These are phyloP conservation scores for Limonius californicus DNA, from an alignment of 1,140 invertebrate species.

Conservation along the genomic window DNA sequence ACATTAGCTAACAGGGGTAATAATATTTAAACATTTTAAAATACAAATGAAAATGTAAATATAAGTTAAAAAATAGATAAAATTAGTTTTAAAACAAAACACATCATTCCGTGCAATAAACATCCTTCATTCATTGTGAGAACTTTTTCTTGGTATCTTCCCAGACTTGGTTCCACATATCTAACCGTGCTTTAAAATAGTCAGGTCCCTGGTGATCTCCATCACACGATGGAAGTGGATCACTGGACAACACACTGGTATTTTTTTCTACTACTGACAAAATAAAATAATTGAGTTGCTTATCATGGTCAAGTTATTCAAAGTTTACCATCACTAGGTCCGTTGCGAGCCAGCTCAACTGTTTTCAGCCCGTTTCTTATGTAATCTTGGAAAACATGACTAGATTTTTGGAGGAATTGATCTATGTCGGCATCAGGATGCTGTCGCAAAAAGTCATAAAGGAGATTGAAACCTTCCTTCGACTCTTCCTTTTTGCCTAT, in stretches of 20 bases:
- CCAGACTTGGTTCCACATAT: slow-evolving; percentile 25
- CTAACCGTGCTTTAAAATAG: slow-evolving; percentile 25
- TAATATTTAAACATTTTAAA: too few relatives aligned
- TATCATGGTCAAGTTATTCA: not conserved
- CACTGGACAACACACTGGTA: not conserved
- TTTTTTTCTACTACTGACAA: slow-evolving; percentile 14
- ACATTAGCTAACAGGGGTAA: too few relatives aligned
- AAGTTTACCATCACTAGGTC: not conserved
- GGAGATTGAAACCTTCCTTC: slow-evolving; percentile 77
- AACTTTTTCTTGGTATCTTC: not conserved
- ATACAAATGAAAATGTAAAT: too few relatives aligned
- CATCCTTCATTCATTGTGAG: not conserved
- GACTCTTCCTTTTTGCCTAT: slow-evolving; percentile 87
- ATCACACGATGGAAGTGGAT: not conserved
- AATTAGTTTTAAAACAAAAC: not conserved
- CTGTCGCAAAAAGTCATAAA: slow-evolving; percentile 87
- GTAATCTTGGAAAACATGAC: slow-evolving; percentile 89
- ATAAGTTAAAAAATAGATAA: not conserved
- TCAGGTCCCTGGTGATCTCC: slow-evolving; percentile 1
- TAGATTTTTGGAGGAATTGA: slow-evolving; percentile 83
- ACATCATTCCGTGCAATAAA: not conserved
- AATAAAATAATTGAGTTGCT: not conserved
- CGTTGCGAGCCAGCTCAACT: slow-evolving; percentile 64
- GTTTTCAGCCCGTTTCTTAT: slow-evolving; percentile 82
- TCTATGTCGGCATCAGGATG: slow-evolving; percentile 90